phyloP scores from a whole-genome alignment of 1,140 invertebrate genomes.

The Aricia agestis region DNA sequence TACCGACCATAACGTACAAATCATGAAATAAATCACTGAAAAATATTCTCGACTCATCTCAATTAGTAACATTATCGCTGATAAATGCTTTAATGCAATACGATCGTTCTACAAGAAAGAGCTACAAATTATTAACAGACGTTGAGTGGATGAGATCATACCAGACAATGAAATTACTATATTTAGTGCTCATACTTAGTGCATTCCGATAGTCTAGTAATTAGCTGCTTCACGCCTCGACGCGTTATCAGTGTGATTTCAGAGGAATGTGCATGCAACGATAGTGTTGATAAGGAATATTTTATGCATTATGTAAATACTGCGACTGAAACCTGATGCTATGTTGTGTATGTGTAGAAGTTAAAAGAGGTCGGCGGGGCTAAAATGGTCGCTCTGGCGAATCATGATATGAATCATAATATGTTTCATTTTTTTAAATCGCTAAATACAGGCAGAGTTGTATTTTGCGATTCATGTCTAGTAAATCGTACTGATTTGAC shows the following conservation, averaged over 20 bases:
- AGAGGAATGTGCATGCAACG: neutral
- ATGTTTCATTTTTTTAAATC: too few species aligned
- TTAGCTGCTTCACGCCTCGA: slow-evolving; percentile 11
- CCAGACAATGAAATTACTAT: neutral
- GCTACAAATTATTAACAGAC: neutral
- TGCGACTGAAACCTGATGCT: neutral
- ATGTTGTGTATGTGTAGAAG: too few species aligned
- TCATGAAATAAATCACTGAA: too few species aligned
- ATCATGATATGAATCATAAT: too few species aligned
- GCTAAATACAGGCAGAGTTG: too few species aligned
- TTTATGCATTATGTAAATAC: slow-evolving; percentile 1
- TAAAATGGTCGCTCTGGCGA: too few species aligned
- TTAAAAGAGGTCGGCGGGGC: too few species aligned
- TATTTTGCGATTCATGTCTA: too few species aligned
- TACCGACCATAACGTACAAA: too few species aligned
- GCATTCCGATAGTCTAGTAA: neutral
- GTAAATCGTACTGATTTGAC: too few species aligned
- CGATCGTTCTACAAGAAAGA: neutral
- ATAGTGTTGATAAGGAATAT: slow-evolving; percentile 4
- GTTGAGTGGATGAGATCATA: neutral
- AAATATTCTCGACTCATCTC: too few species aligned
- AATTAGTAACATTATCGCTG: neutral
- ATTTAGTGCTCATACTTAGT: neutral
- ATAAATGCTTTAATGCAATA: neutral
- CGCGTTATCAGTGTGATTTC: slow-evolving; percentile 10